These are phyloP conservation scores for Phataginus tricuspis DNA, from an alignment of 2,797 vertebrate species.

Conservation along the genomic window DNA sequence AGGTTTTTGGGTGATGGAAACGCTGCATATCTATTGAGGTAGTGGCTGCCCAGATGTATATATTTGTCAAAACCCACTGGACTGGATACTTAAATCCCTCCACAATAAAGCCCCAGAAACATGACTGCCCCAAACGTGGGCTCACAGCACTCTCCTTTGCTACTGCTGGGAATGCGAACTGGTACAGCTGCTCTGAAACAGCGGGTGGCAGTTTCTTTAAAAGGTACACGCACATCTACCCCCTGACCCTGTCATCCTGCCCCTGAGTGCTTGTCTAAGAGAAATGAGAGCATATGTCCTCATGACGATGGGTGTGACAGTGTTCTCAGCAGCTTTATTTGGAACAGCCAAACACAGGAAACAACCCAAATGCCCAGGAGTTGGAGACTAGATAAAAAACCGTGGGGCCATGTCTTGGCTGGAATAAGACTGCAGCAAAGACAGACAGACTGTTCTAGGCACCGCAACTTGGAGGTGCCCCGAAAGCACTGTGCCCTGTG, in stretches of 20 bases:
- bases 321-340: not conserved
- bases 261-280: not conserved
- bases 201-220: not conserved
- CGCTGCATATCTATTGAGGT: accelerated
- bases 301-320: not conserved
- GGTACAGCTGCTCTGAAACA: not conserved
- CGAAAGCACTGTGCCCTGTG: not conserved
- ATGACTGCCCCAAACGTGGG: accelerated
- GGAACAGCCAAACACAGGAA: not conserved
- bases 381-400: not conserved
- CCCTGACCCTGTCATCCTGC: not conserved
- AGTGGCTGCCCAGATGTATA: not conserved
- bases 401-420: accelerated
- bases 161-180: not conserved
- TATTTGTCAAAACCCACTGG: not conserved
- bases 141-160: accelerated
- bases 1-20: not conserved
- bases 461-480: accelerated
- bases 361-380: not conserved
- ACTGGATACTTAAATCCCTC: not conserved
- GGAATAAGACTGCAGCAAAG: not conserved
- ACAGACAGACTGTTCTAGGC: too few species aligned
- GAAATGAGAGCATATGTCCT: not conserved
- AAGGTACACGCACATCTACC: not conserved
- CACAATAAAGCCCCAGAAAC: not conserved